Evolutionary conservation across 2,113 vertebrate species (phyloP).

Genomic region (Tretioscincus oriximinensis): DNA sequence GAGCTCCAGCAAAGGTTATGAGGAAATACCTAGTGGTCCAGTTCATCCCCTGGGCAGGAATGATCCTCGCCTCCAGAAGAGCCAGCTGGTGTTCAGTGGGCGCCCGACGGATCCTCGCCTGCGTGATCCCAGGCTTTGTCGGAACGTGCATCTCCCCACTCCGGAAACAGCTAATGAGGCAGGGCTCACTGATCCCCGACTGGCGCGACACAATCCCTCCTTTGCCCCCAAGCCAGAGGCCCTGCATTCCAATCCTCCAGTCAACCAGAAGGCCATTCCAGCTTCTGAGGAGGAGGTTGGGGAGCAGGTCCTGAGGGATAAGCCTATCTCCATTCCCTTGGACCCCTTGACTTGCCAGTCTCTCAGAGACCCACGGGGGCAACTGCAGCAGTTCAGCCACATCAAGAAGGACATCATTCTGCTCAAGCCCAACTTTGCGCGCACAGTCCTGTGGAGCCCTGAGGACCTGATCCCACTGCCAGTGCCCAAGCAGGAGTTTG

Average conservation of each 20-base stretch:
- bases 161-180: constrained; percentile 49
- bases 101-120: constrained; percentile 79
- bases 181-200: constrained; percentile 73
- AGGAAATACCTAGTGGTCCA: constrained; percentile 27
- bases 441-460: constrained; percentile 87
- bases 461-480: constrained; percentile 90
- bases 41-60: constrained; percentile 21
- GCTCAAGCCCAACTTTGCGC: constrained; percentile 80
- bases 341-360: constrained; percentile 82
- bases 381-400: constrained; percentile 93
- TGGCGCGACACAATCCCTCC: constrained; percentile 60
- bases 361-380: constrained; percentile 82
- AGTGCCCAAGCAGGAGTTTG: constrained; percentile 84
- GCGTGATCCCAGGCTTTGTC: constrained; percentile 83
- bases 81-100: constrained; percentile 37
- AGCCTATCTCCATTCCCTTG: constrained; percentile 83
- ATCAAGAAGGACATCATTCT: constrained; percentile 90
- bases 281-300: constrained; percentile 84
- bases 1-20: constrained; percentile 66
- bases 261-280: constrained; percentile 26
- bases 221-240: constrained; percentile 46
- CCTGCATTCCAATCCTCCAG: constrained; percentile 44
- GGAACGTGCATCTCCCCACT: constrained; percentile 60
- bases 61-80: constrained; percentile 86
- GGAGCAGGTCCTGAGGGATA: constrained; percentile 84